Base-by-base conservation (phyloP, 2,888 invertebrate genomes). In the Morinoia aosen region DNA sequence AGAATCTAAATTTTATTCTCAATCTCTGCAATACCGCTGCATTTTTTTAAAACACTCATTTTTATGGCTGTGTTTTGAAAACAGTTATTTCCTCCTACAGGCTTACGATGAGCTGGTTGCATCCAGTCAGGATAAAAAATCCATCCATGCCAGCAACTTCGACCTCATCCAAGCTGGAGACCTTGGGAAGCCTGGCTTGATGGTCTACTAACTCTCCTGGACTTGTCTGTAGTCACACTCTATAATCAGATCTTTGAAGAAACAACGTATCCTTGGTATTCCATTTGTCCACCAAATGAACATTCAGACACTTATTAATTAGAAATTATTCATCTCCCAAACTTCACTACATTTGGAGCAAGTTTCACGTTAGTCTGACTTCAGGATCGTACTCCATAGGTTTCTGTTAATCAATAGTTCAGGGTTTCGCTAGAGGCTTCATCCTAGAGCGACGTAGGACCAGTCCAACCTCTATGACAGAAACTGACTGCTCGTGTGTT, bases 71-170 rank as follows among this genome's bases (percentile, higher is more conserved):
- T 90, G 39, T 3, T 40, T 8, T 40, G 40, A 39, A 2, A 90
- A 90, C 39, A 90, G 3, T 40, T 2, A 40, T 48, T 93, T n/a
- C 25, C 57, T 57, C 33, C 33, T 11, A 7, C 93, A 93, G 93
- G 93, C 93, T 25, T 93, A 93, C 57, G 57, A 93, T 57, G 93
- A 93, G 57, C 93, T 93, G 48, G 93, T 93, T n/a, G 93, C 19
- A 12, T 56, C 93, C 4, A 93, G 33, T 57, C 57, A 57, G 12
- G 33, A 33, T 33, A 33, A 33, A 19, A 93, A 93, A 48, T 57
- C 93, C 25, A 40, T 8, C 5, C 56, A 57, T 8, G 48, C 57
- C 25, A 57, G 39, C 48, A 5, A 93, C 10, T 57, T 93, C 57
- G 25, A 57, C 57, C 33, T 25, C 19, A n/a, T 56, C 12, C 48